Evolutionary conservation across 2,113 vertebrate genomes (phyloP), one percentile per base, ranked within the genome.

Genomic region (Alexandromys fortis): DNA sequence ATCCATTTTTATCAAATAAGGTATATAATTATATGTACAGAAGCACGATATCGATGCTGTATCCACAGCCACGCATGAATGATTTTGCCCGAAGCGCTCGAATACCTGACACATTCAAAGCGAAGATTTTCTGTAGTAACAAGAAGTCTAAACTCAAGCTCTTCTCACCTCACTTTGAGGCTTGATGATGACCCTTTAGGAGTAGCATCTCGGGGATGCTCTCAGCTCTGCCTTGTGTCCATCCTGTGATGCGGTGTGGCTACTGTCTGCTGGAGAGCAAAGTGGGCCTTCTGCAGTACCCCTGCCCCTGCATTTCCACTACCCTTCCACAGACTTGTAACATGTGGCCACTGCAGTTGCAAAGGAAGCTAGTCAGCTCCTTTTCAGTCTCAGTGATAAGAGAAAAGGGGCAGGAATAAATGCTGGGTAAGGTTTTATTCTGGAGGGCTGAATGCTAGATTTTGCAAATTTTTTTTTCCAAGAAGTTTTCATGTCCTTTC

Each of bases 1-100:
- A 77, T 45, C 14, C 24, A 58, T 21, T n/a, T 77, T 90, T 87
- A 70, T 72, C 82, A 92, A 87, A 76, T 42, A 96, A 86, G 21
- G 21, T 38, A 73, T 83, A 35, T 61, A 61, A 86, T 70, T 26
- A 82, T 24, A 61, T 10, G 65, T 14, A 75, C 0, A 77, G 10
- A 12, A 33, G n/a, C 9, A 85, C 26, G 19, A 87, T 91, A 93
- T 77, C 12, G 7, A 3, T 88, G 82, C 85, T 90, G 38, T 42
- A 82, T 89, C 82, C 17, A 13, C 90, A 72, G 68, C n/a, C 78
- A 94, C 4, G 70, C 49, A 89, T 22, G 22, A 52, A 91, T 94
- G 58, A 67, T 86, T 70, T 91, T 33, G 67, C 35, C n/a, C 75
- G 7, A 85, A 68, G 68, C 33, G 19, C n/a, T 70, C 65, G 13